Base-by-base conservation (phyloP, 2,888 invertebrate genomes). In the Gisinianus flammeolus region DNA sequence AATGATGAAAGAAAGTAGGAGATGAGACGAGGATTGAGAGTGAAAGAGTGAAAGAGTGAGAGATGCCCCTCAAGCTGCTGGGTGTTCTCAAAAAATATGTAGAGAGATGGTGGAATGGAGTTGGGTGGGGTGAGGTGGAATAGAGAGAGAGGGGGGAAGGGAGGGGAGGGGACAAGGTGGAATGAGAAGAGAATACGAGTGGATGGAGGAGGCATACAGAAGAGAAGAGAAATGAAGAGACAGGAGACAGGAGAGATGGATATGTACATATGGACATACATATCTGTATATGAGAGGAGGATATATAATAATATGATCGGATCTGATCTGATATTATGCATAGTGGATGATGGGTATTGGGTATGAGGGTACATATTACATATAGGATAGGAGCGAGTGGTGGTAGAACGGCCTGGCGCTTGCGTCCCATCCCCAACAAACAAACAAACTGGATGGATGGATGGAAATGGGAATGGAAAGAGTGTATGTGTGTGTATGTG, bases 381-480 rank as follows among this genome's bases (percentile, higher is more conserved):
- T 64, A 64, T 62, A 22, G 66, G 68, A 68, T 35, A 44, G 52
- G 16, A 16, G 10, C 8, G 52, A 44, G 10, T 44, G 4, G 12
- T 76, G n/a, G 30, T 16, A 62, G 24, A 54, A 54, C 16, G n/a
- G 54, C 26, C 73, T 26, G 73, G 80, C 79, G 81, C 81, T 80
- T 79, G 81, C 81, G 81, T 79, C 74, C 28, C 26, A 44, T 31
- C 70, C 69, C 30, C 31, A n/a, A n/a, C n/a, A n/a, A n/a, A n/a
- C n/a, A n/a, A n/a, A n/a, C n/a, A n/a, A n/a, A n/a, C 24, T 56
- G 69, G 19, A 69, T 24, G 62, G 30, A 54, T 72, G 79, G 79
- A 70, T 76, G 67, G 78, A 77, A 58, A 64, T 56, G 35, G n/a
- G n/a, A n/a, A n/a, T n/a, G n/a, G n/a, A n/a, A n/a, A n/a, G n/a